Conservation (phyloP, 1,140 invertebrate genomes). For the Eumeta japonica region DNA sequence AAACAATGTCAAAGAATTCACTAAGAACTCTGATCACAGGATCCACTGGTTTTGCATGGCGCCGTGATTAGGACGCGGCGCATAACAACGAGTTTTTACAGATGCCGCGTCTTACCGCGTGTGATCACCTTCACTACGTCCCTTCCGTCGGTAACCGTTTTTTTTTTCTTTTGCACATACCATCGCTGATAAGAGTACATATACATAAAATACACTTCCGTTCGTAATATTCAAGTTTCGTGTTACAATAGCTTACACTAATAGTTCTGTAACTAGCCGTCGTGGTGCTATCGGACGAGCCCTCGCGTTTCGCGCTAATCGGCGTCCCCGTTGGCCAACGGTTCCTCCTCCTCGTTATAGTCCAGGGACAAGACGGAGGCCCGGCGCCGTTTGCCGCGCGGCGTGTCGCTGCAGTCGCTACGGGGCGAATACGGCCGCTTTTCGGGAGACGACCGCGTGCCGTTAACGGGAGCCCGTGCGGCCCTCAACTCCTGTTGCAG, state of each 20-base stretch:
- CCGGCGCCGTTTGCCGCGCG: slow-evolving; percentile 61
- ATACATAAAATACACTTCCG: too few species aligned
- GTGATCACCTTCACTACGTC: too few species aligned
- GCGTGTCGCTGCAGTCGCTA: slow-evolving; percentile 45
- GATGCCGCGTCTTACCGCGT: too few species aligned
- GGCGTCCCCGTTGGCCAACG: slow-evolving; percentile 49
- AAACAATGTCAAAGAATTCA: slow-evolving; percentile 52
- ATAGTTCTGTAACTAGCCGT: too few species aligned
- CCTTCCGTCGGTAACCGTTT: too few species aligned
- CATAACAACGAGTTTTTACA: too few species aligned
- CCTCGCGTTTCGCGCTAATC: slow-evolving; percentile 34
- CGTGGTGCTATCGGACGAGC: slow-evolving; percentile 11
- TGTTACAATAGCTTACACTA: too few species aligned
- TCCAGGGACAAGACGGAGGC: slow-evolving; percentile 69
- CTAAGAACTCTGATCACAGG: slow-evolving; percentile 45
- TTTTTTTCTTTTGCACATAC: too few species aligned
- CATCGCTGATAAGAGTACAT: too few species aligned
- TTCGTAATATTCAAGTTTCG: too few species aligned
- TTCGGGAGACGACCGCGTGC: slow-evolving; percentile 12
- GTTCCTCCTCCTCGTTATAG: slow-evolving; percentile 68
- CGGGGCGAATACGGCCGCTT: slow-evolving; percentile 12
- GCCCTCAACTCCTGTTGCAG: slow-evolving; percentile 88
- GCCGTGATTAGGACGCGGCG: too few species aligned
- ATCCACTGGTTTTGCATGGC: slow-evolving; percentile 51
- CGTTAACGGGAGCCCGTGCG: slow-evolving; percentile 49